Percentiles rank a stretch among this genome's conserved stretches.
Evolutionary conservation across 2,113 vertebrate genomes (phyloP).

Genomic region (Candoia aspera): DNA sequence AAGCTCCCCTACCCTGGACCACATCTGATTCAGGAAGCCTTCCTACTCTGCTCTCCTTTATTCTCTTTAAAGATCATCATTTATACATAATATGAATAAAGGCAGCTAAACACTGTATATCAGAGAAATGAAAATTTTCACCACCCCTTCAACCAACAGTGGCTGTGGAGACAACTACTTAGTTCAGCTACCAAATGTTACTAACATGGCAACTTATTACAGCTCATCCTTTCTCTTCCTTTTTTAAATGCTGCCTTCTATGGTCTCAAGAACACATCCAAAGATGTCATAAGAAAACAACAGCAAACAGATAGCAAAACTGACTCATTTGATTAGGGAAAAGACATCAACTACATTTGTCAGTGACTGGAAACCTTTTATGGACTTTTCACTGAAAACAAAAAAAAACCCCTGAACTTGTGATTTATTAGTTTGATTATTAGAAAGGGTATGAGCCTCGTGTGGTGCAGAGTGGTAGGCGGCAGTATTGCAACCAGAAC

Average conservation of each 20-base stretch:
- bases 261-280: neutral
- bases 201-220: neutral
- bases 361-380: neutral
- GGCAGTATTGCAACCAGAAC: too few species aligned
- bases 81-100: neutral
- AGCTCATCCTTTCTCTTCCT: neutral
- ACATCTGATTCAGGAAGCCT: neutral
- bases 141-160: neutral
- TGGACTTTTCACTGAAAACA: neutral
- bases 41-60: neutral
- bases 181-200: neutral
- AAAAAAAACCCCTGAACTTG: neutral
- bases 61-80: neutral
- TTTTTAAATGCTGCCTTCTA: neutral
- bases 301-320: neutral
- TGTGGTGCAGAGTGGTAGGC: too few species aligned
- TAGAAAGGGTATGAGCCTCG: too few species aligned
- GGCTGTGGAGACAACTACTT: neutral
- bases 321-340: neutral
- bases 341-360: neutral
- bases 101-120: neutral
- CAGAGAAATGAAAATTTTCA: neutral
- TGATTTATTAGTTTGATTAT: neutral
- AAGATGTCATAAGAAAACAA: neutral
- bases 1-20: neutral